phyloP scores from a whole-genome alignment of 2,113 vertebrate species.

The Mus pahari region DNA sequence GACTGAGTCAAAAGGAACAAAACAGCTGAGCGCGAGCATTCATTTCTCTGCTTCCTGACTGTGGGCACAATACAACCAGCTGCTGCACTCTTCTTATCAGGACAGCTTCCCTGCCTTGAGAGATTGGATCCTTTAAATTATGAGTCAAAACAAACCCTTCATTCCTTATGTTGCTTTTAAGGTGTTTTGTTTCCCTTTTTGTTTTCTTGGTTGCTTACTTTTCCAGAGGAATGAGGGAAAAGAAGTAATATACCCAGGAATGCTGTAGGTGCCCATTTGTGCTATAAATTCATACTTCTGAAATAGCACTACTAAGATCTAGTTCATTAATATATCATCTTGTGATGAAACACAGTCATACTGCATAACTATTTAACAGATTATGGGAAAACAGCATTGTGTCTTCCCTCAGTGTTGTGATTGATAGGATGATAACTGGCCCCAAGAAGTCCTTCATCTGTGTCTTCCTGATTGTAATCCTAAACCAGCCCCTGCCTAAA shows the following conservation, averaged over 20 bases:
- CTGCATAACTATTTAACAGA: neutral
- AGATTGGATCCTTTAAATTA: neutral
- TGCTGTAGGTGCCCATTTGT: neutral
- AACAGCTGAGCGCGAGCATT: neutral
- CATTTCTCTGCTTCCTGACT: neutral
- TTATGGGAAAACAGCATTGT: slow-evolving; percentile 7
- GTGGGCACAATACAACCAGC: neutral
- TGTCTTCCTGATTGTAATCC: slow-evolving; percentile 12
- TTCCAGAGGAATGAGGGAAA: neutral
- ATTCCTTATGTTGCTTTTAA: neutral
- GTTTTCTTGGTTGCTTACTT: too few species aligned
- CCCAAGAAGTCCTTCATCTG: neutral
- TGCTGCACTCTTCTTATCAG: neutral
- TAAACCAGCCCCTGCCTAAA: neutral
- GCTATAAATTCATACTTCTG: neutral
- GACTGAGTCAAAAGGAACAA: neutral
- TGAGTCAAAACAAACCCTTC: neutral
- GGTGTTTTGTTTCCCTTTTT: neutral
- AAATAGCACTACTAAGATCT: slow-evolving; percentile 30
- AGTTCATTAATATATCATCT: slow-evolving; percentile 27
- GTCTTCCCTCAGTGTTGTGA: neutral
- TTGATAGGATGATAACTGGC: neutral
- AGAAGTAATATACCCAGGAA: neutral
- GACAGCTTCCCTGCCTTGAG: neutral
- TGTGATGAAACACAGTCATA: neutral